phyloP scores from a whole-genome alignment of 2,888 invertebrate species.

The Mimachlamys varia region DNA sequence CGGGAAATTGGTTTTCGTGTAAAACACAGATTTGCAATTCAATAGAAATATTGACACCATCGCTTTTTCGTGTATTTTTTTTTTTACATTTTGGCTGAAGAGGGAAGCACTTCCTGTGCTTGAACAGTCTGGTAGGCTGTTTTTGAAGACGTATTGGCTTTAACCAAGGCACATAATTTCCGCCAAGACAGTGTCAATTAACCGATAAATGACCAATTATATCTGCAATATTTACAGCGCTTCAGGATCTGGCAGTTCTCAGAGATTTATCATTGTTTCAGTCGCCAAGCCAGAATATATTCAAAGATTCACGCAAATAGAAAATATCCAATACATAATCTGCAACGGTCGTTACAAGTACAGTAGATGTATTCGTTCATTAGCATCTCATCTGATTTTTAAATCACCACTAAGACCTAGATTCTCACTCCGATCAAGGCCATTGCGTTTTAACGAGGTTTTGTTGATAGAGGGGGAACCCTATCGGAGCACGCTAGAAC shows the following conservation, averaged over 20 bases:
- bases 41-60: background rate
- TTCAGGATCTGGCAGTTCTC: background rate
- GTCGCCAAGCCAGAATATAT: background rate
- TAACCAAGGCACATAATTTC: background rate
- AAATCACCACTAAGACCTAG: background rate
- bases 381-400: background rate
- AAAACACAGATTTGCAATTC: background rate
- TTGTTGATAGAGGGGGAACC: background rate
- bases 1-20: slow-evolving; percentile 18
- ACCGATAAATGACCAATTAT: background rate
- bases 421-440: background rate
- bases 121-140: background rate
- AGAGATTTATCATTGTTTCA: background rate
- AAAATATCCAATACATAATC: background rate
- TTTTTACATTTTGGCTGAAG: background rate
- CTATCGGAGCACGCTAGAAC: background rate
- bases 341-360: background rate
- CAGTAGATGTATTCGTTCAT: background rate
- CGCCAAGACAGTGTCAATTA: background rate
- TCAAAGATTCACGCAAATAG: background rate
- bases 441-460: background rate
- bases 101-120: background rate
- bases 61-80: background rate
- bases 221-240: background rate
- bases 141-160: background rate